Evolutionary conservation across 2,888 invertebrate species (phyloP).

Genomic region (Mechanitis messenoides): DNA sequence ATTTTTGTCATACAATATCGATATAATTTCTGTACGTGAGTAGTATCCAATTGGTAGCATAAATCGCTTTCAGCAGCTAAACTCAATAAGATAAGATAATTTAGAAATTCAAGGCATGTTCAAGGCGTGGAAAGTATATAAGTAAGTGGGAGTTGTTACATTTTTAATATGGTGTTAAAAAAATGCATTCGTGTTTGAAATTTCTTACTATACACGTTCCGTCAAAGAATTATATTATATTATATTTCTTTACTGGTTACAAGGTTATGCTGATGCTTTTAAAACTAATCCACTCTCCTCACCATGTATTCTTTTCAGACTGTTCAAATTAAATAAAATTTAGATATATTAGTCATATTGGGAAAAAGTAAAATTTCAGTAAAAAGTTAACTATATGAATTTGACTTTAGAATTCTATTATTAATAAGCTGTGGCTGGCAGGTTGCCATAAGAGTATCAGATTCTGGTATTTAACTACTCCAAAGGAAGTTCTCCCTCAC

Average conservation of each 20-base stretch:
- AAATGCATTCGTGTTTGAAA: neutral
- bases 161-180: no score
- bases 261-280: no score
- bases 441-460: constrained; percentile 57
- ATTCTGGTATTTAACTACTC: constrained; percentile 45
- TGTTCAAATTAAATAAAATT: no score
- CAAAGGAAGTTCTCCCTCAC: constrained; percentile 54
- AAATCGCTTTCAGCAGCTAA: neutral
- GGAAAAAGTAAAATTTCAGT: no score
- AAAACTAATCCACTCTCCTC: no score
- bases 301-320: no score
- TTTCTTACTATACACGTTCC: no score
- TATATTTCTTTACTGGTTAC: no score
- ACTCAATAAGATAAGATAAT: neutral
- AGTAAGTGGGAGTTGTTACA: neutral
- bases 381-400: constrained; percentile 35
- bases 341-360: no score
- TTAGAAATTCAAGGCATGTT: neutral
- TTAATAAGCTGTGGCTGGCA: constrained; percentile 60
- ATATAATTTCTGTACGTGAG: neutral
- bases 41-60: neutral
- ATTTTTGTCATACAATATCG: no score
- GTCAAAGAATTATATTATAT: no score
- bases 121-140: neutral
- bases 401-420: constrained; percentile 45